Evolutionary conservation across 2,888 invertebrate genomes (phyloP).

Genomic region (Ferrisia virgata): DNA sequence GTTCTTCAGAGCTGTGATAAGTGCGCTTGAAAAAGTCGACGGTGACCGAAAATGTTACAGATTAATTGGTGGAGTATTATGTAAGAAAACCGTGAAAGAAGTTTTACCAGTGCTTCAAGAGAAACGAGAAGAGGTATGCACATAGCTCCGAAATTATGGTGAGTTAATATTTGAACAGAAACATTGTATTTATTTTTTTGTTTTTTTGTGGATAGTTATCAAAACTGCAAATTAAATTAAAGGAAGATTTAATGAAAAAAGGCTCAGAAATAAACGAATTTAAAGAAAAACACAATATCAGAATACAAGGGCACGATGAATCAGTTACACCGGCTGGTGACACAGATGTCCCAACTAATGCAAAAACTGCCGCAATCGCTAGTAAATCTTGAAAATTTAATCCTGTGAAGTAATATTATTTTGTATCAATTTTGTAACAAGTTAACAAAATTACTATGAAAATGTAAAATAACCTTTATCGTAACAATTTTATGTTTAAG

Average conservation of each 20-base stretch:
- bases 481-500: too few species aligned
- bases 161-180: background rate
- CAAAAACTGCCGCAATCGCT: constrained; percentile 11
- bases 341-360: background rate
- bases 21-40: constrained; percentile 82
- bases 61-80: constrained; percentile 88
- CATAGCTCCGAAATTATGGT: background rate
- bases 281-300: constrained; percentile 85
- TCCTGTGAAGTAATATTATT: background rate
- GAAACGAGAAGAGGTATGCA: constrained; percentile 68
- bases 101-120: constrained; percentile 78
- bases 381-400: constrained; percentile 2
- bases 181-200: constrained; percentile 26
- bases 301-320: constrained; percentile 59
- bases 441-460: background rate
- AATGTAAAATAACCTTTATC: background rate
- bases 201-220: background rate
- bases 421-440: background rate
- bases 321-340: background rate
- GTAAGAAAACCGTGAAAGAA: constrained; percentile 87
- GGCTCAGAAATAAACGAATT: constrained; percentile 88
- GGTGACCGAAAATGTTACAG: constrained; percentile 84
- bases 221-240: constrained; percentile 57
- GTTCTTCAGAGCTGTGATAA: constrained; percentile 80
- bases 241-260: constrained; percentile 78